A percentile compares a stretch with the other conserved stretches of the same genome.
phyloP scores from a whole-genome alignment of 2,113 vertebrate species.

The Chamaetylas fuelleborni region DNA sequence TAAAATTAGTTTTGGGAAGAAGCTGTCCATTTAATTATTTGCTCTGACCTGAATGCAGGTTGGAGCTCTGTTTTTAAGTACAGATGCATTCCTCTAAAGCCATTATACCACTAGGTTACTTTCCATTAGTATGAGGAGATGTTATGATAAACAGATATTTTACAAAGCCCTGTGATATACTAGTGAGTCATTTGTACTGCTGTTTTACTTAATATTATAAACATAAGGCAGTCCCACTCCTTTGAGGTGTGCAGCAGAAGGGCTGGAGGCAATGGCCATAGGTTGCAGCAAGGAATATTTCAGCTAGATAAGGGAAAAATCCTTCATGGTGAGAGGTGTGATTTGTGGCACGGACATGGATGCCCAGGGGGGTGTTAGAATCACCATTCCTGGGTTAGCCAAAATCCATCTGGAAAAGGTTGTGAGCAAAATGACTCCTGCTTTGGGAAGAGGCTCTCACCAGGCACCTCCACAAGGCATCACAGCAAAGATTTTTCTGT shows the following conservation, averaged over 20 bases:
- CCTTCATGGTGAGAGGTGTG: not conserved
- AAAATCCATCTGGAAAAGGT: not conserved
- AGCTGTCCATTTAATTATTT: not conserved
- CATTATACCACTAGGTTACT: not conserved
- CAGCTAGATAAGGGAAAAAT: not conserved
- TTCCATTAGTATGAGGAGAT: not conserved
- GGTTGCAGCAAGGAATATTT: not conserved
- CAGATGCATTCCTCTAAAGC: not conserved
- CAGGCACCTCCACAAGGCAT: not conserved
- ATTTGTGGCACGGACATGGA: not conserved
- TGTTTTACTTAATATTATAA: not conserved
- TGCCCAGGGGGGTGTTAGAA: not conserved
- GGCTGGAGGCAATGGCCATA: not conserved
- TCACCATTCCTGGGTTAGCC: not conserved
- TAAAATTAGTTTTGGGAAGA: not conserved
- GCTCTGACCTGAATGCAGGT: not conserved
- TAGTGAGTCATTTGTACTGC: not conserved
- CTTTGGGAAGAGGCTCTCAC: not conserved
- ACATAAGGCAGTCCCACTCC: not conserved
- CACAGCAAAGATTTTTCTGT: not conserved
- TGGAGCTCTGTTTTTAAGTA: not conserved
- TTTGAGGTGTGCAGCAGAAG: not conserved
- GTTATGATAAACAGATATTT: not conserved
- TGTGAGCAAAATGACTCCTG: not conserved
- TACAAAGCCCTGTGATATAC: not conserved